Base-by-base conservation (phyloP, 2,797 vertebrate species). In the Xenops minutus region DNA sequence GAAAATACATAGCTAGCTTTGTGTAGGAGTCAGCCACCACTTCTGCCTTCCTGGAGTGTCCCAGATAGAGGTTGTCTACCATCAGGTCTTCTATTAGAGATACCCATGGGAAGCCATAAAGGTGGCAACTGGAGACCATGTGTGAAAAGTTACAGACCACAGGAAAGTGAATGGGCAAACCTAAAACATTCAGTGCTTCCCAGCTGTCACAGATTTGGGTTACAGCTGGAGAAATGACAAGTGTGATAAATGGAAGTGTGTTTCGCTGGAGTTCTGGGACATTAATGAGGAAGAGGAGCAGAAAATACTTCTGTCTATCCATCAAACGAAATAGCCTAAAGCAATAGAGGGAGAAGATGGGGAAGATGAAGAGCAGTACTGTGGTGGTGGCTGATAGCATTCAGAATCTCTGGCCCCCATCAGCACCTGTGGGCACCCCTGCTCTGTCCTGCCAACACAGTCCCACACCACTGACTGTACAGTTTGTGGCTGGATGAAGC, bases 381-480 rank as follows among this genome's bases (percentile, higher is more conserved):
- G 0, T 14, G 43, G 23, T 20, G 39, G 55, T 85, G 71, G 30
- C 54, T 30, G 59, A 41, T 27, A 66, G 41, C 51, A 49, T 69
- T 58, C n/a, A 36, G 51, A 91, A 69, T 34, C 26, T 29, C 27
- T 63, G 67, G 29, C 34, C 2, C 1, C 29, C 36, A 30, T 29
- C 34, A 78, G 62, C n/a, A n/a, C 3, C 19, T 44, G 43, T 10
- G 27, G 46, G 27, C 32, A 68, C 3, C 24, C 3, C 27, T 74
- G 34, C 22, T 63, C 30, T 68, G 14, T 80, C 19, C 19, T 68
- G 52, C 27, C 32, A 32, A 7, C 29, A 27, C 0, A 0, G 6
- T 48, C 36, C 23, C 49, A 27, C 2, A 1, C 4, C 24, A 17
- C 9, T 0, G 5, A 30, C 43, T 3, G 1, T 6, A 14, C 0